Evolutionary conservation across 2,888 invertebrate genomes (phyloP).

Genomic region (Aspidapion aeneum): DNA sequence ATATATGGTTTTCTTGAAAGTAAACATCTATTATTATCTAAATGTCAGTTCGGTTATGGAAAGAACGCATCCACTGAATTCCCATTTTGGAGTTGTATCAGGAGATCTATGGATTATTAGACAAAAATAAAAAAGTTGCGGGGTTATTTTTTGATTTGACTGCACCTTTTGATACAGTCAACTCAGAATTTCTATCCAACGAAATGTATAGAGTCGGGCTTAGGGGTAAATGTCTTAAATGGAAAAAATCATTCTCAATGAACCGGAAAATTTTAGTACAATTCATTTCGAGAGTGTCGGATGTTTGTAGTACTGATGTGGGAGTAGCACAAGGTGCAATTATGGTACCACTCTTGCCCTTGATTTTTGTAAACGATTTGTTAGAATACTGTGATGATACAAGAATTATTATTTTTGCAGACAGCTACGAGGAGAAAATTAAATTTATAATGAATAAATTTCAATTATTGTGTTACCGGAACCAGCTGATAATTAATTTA

Average conservation of each 20-base stretch:
- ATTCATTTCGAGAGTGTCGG: not conserved
- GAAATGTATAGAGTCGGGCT: not conserved
- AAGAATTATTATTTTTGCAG: too few relatives aligned
- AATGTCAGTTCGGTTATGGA: not conserved
- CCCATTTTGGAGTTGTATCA: not conserved
- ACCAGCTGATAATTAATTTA: too few relatives aligned
- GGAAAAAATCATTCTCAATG: not conserved
- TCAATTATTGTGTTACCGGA: too few relatives aligned
- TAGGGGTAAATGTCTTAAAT: not conserved
- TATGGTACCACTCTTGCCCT: too few relatives aligned
- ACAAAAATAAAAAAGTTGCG: not conserved
- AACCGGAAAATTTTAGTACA: not conserved
- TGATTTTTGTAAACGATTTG: too few relatives aligned
- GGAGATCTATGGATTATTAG: not conserved
- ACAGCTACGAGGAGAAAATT: too few relatives aligned
- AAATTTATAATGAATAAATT: too few relatives aligned
- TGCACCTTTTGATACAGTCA: not conserved
- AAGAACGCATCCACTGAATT: not conserved
- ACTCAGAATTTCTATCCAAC: not conserved
- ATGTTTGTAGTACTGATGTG: too few relatives aligned
- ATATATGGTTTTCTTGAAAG: not conserved
- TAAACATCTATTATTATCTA: not conserved
- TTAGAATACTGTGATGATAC: too few relatives aligned
- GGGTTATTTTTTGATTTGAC: not conserved
- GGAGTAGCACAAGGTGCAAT: too few relatives aligned